A percentile compares a stretch with the other conserved stretches of the same genome.
These are phyloP conservation scores for Gortyna flavago DNA, from an alignment of 2,888 invertebrate genomes.

Conservation along the genomic window DNA sequence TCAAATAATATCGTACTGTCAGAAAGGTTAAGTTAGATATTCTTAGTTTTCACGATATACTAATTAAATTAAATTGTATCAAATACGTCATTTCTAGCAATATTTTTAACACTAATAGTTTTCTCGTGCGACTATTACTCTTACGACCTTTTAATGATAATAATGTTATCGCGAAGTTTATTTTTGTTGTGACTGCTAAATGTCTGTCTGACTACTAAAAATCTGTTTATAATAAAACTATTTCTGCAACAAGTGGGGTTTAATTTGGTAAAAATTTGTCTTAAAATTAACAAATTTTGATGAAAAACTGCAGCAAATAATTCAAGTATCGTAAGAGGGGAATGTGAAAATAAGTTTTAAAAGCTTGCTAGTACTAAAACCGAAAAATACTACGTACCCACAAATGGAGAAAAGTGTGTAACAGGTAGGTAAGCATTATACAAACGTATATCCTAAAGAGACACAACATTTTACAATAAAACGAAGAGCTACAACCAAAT, in stretches of 20 bases:
- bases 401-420: conserved; percentile 4
- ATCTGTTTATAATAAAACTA: conserved; percentile 34
- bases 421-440: conserved; percentile 1
- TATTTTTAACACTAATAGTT: neutral
- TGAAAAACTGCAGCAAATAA: neutral
- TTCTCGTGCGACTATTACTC: neutral
- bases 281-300: neutral
- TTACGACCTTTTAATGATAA: neutral
- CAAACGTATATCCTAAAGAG: neutral
- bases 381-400: neutral
- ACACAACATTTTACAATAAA: conserved; percentile 49
- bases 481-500: conserved; percentile 35
- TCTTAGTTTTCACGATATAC: neutral
- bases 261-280: neutral
- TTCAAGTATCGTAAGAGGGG: neutral
- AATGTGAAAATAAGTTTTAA: neutral
- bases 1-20: neutral
- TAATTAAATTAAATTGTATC: neutral
- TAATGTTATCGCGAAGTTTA: conserved; percentile 4
- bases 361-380: too few species aligned
- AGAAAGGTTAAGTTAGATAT: too few species aligned
- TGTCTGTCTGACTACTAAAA: too few species aligned
- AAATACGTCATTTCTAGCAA: neutral
- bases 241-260: conserved; percentile 50
- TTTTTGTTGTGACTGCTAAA: neutral